Percentiles rank a stretch among this genome's conserved stretches.
Conservation (phyloP, 2,113 vertebrate genomes). For the Phodopus roborovskii region DNA sequence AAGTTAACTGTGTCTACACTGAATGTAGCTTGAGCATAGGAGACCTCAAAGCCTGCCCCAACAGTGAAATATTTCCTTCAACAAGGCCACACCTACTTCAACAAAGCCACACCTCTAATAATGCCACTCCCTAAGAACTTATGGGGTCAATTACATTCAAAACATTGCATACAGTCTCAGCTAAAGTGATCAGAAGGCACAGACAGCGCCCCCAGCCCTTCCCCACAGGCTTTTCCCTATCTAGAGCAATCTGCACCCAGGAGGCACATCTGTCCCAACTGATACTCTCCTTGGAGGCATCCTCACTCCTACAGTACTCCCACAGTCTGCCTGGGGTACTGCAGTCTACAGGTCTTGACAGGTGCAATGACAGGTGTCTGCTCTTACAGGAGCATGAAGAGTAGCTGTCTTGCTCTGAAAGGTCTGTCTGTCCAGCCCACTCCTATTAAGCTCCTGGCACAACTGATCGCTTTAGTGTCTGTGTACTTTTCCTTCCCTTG, state of each 20-base stretch:
- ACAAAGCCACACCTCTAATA: not conserved
- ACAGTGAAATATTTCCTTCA: not conserved
- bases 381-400: not conserved
- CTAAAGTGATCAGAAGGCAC: not conserved
- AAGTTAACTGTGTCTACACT: not conserved
- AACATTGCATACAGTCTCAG: not conserved
- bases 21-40: not conserved
- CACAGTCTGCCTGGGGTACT: not conserved
- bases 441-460: not conserved
- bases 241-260: not conserved
- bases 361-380: not conserved
- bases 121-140: not conserved
- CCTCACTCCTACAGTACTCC: not conserved
- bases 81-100: not conserved
- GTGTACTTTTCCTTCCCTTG: not conserved
- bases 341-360: not conserved
- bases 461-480: no score
- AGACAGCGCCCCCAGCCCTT: not conserved
- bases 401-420: not conserved
- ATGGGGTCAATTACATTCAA: not conserved
- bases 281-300: no score
- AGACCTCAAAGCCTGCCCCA: not conserved
- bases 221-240: not conserved
- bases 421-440: not conserved
- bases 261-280: not conserved